These are phyloP conservation scores for Stichodactyla helianthus DNA, from an alignment of 64 coral and sea anemone genomes.

Conservation along the genomic window DNA sequence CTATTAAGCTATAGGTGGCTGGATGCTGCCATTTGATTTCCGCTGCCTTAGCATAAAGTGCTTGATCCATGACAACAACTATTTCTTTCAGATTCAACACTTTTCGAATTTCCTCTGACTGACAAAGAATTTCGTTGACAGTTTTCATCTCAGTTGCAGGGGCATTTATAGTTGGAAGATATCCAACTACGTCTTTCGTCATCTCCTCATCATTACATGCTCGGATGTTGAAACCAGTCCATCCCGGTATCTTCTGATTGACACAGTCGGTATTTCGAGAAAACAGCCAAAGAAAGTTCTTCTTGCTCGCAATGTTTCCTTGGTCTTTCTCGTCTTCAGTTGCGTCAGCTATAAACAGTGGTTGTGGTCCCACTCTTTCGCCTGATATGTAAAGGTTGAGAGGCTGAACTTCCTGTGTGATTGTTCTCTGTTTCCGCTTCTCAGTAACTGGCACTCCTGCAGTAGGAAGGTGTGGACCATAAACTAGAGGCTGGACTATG, in stretches of 20 bases:
- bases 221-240: constrained; percentile 56
- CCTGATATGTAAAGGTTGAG: constrained; percentile 37
- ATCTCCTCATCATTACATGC: constrained; percentile 39
- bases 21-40: constrained; percentile 22
- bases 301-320: background rate
- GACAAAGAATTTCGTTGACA: constrained; percentile 39
- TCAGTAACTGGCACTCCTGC: constrained; percentile 20
- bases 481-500: constrained; percentile 45
- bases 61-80: constrained; percentile 47
- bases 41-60: constrained; percentile 20
- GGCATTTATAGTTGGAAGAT: constrained; percentile 48
- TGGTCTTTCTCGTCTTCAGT: constrained; percentile 38
- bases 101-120: constrained; percentile 53
- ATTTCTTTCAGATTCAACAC: constrained; percentile 22
- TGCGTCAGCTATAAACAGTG: constrained; percentile 1
- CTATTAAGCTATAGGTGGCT: too few relatives aligned
- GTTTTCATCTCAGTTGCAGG: constrained; percentile 48
- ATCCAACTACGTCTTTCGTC: constrained; percentile 38
- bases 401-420: constrained; percentile 21
- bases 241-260: constrained; percentile 36
- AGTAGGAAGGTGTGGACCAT: constrained; percentile 41
- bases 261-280: constrained; percentile 16
- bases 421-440: constrained; percentile 43
- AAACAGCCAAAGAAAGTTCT: constrained; percentile 43
- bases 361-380: constrained; percentile 30